These are phyloP conservation scores for Istiophorus platypterus DNA, from an alignment of 2,113 vertebrate species.

Conservation along the genomic window DNA sequence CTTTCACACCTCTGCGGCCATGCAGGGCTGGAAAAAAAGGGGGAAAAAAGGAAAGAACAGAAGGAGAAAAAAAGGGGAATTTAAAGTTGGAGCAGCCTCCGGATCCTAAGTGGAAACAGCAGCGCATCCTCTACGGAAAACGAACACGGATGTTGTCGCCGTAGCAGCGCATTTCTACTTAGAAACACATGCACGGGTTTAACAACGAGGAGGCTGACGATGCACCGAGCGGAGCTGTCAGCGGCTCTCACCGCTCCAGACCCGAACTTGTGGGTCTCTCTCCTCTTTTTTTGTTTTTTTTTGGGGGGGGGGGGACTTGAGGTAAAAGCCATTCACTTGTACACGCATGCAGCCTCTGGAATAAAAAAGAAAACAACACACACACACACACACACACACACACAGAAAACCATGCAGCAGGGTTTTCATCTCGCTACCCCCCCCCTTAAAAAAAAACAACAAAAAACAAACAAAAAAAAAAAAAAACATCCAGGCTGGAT, in stretches of 20 bases:
- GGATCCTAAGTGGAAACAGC: constrained; percentile 25
- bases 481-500: no score
- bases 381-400: not conserved
- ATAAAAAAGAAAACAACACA: not conserved
- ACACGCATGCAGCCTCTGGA: constrained; percentile 40
- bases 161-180: constrained; percentile 27
- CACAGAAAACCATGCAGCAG: constrained; percentile 47
- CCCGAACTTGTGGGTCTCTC: constrained; percentile 49
- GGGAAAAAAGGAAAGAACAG: not conserved
- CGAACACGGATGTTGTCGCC: constrained; percentile 39
- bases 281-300: no score
- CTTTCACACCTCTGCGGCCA: constrained; percentile 73
- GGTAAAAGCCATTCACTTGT: constrained; percentile 15
- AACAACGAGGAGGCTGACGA: not conserved
- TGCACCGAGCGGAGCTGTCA: not conserved
- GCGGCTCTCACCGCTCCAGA: not conserved
- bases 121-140: constrained; percentile 33
- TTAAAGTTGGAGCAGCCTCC: constrained; percentile 57
- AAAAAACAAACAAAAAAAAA: no score
- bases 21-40: constrained; percentile 4
- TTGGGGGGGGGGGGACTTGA: no score
- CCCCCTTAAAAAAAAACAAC: no score
- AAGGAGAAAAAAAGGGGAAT: not conserved
- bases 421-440: constrained; percentile 44
- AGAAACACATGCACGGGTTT: constrained; percentile 34